A percentile compares a stretch with the other conserved stretches of the same genome.
These are phyloP conservation scores for Nycticryphes semicollaris DNA, from an alignment of 2,113 vertebrate genomes.

Conservation along the genomic window DNA sequence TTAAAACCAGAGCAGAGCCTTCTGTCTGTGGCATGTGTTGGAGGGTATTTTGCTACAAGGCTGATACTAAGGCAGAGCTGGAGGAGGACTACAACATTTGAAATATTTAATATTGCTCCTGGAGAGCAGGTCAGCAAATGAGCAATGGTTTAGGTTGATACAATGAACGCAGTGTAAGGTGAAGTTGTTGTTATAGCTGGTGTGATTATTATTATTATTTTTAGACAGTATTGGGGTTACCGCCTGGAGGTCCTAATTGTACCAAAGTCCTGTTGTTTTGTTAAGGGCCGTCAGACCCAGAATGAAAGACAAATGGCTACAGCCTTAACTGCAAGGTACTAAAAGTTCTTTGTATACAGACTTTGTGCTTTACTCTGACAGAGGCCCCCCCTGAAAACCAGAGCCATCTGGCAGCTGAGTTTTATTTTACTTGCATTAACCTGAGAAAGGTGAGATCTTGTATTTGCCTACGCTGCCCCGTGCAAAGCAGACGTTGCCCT, in stretches of 20 bases:
- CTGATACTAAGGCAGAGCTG: neutral
- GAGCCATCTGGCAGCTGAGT: neutral
- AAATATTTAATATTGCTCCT: neutral
- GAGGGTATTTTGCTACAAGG: neutral
- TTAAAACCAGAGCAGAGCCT: neutral
- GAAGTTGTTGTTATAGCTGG: neutral
- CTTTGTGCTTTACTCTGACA: neutral
- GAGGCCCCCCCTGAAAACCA: neutral
- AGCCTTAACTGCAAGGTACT: neutral
- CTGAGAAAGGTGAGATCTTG: neutral
- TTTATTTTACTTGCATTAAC: fast-evolving
- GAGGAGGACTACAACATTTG: neutral
- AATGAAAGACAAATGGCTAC: neutral
- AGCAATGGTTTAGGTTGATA: neutral
- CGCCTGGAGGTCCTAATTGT: neutral
- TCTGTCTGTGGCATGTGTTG: neutral
- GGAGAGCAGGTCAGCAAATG: neutral
- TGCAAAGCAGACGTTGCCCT: neutral
- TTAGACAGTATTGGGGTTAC: neutral
- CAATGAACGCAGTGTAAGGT: neutral
- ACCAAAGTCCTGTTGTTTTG: neutral
- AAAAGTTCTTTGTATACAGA: neutral
- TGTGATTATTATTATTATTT: neutral
- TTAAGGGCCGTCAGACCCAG: neutral
- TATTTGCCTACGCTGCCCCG: neutral